Conservation (phyloP, 1,140 invertebrate species). For the Notospermus geniculatus region DNA sequence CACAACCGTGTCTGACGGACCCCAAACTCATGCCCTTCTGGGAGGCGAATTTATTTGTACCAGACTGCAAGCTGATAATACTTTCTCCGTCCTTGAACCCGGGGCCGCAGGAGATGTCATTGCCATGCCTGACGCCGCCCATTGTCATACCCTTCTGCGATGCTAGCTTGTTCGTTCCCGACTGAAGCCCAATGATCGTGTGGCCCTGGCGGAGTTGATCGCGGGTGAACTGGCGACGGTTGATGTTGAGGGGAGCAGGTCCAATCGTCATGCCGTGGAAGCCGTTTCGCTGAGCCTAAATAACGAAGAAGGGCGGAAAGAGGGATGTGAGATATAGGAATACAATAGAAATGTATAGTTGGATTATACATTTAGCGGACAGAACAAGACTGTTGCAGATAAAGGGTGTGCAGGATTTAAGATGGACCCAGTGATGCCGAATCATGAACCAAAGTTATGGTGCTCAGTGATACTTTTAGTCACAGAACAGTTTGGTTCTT, state of each 20-base stretch:
- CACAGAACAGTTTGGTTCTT: no score
- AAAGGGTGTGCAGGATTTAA: no score
- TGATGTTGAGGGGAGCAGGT: conserved; percentile 88
- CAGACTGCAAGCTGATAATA: conserved; percentile 85
- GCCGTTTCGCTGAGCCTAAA: conserved; percentile 77
- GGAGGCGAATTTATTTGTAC: conserved; percentile 74
- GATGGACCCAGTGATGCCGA: no score
- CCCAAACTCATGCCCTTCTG: conserved; percentile 65
- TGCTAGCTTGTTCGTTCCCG: conserved; percentile 87
- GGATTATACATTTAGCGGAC: no score
- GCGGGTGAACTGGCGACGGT: conserved; percentile 72
- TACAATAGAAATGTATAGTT: no score
- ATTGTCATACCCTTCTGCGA: conserved; percentile 90
- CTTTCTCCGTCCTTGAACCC: conserved; percentile 61
- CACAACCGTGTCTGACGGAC: conserved; percentile 29
- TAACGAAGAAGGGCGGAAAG: neutral
- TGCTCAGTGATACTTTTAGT: no score
- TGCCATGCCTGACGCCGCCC: conserved; percentile 86
- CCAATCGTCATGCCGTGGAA: conserved; percentile 76
- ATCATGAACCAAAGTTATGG: no score
- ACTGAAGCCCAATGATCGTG: conserved; percentile 84
- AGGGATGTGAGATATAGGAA: neutral
- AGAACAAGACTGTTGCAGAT: no score
- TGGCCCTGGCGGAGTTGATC: conserved; percentile 86
- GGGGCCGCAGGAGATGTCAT: conserved; percentile 13